phyloP scores from a whole-genome alignment of 2,888 invertebrate species.

The Gasteruption jaculator region DNA sequence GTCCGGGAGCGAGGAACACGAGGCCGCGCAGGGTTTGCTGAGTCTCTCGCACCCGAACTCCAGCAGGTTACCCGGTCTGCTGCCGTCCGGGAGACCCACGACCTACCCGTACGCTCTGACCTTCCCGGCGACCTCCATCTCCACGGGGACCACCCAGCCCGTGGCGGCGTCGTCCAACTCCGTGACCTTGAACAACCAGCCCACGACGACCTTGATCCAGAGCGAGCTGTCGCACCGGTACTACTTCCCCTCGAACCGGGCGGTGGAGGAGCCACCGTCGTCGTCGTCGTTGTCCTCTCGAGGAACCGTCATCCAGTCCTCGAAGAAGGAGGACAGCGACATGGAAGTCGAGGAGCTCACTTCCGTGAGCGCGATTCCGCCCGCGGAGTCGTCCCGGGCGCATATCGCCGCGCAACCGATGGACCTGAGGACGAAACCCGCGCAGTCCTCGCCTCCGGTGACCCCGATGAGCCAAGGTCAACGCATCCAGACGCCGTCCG shows the following conservation, averaged over 20 bases:
- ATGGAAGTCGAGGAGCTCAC: conserved; percentile 29
- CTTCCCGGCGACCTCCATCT: conserved; percentile 28
- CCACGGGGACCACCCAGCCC: conserved; percentile 25
- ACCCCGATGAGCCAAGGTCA: conserved; percentile 30
- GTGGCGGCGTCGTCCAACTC: conserved; percentile 17
- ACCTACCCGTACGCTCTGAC: conserved; percentile 63
- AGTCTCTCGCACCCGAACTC: conserved; percentile 63
- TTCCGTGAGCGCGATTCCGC: conserved; percentile 25
- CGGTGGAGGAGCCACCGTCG: conserved; percentile 31
- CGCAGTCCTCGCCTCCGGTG: conserved; percentile 20
- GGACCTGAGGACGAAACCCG: conserved; percentile 52
- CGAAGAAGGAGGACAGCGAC: conserved; percentile 31
- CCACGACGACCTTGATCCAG: conserved; percentile 32
- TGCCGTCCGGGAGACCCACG: conserved; percentile 61
- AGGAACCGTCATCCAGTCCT: conserved; percentile 33
- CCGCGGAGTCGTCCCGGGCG: no score
- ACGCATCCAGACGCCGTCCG: conserved; percentile 48
- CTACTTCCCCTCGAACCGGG: conserved; percentile 46
- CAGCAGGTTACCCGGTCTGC: conserved; percentile 53
- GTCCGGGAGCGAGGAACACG: conserved; percentile 62
- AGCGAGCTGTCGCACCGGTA: conserved; percentile 43
- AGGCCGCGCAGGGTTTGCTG: conserved; percentile 78
- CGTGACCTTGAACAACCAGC: conserved; percentile 22
- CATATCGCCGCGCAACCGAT: conserved; percentile 39
- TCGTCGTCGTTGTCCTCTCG: no score